Conservation (phyloP, 2,113 vertebrate species). For the Neofelis nebulosa region DNA sequence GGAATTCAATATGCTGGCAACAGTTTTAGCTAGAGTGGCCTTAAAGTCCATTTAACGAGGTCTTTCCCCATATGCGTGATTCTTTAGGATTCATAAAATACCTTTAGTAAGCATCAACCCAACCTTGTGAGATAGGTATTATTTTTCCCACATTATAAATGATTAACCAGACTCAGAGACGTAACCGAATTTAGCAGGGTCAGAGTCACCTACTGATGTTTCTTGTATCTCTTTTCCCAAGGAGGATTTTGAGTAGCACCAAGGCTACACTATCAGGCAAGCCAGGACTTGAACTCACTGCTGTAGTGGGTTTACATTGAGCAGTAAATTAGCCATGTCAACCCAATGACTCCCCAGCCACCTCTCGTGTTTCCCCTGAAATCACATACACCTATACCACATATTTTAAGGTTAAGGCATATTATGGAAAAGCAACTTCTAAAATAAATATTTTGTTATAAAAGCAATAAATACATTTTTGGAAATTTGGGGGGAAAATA, state of each 20-base stretch:
- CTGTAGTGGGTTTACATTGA: not conserved
- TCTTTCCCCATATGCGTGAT: not conserved
- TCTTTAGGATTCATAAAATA: not conserved
- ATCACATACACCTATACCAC: not conserved
- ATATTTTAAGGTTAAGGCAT: slow-evolving; percentile 30
- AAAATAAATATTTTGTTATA: slow-evolving; percentile 25
- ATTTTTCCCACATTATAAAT: not conserved
- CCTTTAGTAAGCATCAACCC: not conserved
- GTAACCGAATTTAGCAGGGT: not conserved
- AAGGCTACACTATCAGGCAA: not conserved
- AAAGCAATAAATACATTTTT: slow-evolving; percentile 15
- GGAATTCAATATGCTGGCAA: not conserved
- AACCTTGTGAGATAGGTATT: not conserved
- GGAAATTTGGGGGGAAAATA: not conserved
- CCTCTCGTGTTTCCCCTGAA: not conserved
- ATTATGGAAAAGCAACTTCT: not conserved
- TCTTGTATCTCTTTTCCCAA: not conserved
- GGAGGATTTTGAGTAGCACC: not conserved
- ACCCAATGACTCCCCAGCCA: not conserved
- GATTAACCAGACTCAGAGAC: not conserved
- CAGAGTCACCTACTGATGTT: slow-evolving; percentile 2
- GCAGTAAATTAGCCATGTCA: not conserved
- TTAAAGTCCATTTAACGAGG: not conserved
- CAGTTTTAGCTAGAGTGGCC: not conserved
- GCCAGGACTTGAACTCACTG: not conserved